Percentiles rank a stretch among this genome's conserved stretches.
These are phyloP conservation scores for Polietes domitor DNA, from an alignment of 2,888 invertebrate species.

Conservation along the genomic window DNA sequence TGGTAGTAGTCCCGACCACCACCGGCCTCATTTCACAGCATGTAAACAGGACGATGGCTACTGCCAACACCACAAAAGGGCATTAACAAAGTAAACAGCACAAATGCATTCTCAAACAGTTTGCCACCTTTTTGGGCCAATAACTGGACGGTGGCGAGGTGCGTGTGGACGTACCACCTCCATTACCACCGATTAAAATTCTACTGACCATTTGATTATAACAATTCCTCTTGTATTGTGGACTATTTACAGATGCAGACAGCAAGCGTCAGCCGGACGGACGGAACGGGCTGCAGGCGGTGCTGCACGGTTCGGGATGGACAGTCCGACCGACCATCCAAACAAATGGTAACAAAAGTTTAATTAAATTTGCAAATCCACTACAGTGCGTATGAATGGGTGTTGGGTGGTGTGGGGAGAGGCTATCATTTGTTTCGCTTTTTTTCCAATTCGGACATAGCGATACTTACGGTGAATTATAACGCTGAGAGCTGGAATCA, in stretches of 20 bases:
- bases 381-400: slow-evolving; percentile 10
- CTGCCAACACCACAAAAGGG: not conserved
- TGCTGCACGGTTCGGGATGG: not conserved
- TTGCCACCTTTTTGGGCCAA: slow-evolving; percentile 25
- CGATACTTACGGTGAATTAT: slow-evolving; percentile 31
- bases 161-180: not conserved
- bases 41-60: not conserved
- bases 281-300: not conserved
- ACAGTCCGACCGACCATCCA: not conserved
- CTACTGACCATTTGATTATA: slow-evolving; percentile 50
- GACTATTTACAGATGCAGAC: slow-evolving; percentile 23
- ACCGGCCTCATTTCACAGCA: no score
- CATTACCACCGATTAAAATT: slow-evolving; percentile 46
- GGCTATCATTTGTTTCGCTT: slow-evolving; percentile 2
- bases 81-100: slow-evolving; percentile 54
- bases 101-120: slow-evolving; percentile 33
- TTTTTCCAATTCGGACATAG: slow-evolving; percentile 25
- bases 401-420: not conserved
- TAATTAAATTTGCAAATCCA: slow-evolving; percentile 61
- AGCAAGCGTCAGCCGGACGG: not conserved
- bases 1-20: not conserved
- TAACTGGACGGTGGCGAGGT: slow-evolving; percentile 6
- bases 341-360: slow-evolving; percentile 33
- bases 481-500: not conserved
- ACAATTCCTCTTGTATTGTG: slow-evolving; percentile 2